phyloP scores from a whole-genome alignment of 2,113 vertebrate species.

The Benitochromis conjunctus region DNA sequence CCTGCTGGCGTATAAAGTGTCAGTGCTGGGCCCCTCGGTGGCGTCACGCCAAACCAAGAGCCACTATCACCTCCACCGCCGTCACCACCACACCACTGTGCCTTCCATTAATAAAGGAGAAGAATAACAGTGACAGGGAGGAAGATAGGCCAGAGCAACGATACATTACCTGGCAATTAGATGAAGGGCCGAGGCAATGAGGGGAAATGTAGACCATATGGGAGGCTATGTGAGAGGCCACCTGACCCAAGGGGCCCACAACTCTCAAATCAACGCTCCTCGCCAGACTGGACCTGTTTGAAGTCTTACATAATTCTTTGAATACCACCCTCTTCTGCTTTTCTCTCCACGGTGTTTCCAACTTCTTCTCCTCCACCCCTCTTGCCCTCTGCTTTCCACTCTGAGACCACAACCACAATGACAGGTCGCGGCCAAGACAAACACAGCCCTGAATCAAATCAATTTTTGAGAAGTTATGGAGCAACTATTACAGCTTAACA shows the following conservation, averaged over 20 bases:
- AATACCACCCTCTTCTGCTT: conserved; percentile 34
- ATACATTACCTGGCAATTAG: conserved; percentile 78
- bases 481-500: conserved; percentile 56
- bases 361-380: neutral
- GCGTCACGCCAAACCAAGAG: conserved; percentile 55
- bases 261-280: conserved; percentile 61
- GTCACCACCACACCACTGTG: neutral
- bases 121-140: conserved; percentile 42
- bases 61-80: conserved; percentile 35
- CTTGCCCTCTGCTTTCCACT: conserved; percentile 41
- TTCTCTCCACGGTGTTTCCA: conserved; percentile 11
- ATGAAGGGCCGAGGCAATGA: conserved; percentile 31
- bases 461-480: conserved; percentile 54
- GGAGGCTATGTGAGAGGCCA: conserved; percentile 62
- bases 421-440: conserved; percentile 60
- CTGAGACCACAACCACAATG: conserved; percentile 57
- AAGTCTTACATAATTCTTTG: conserved; percentile 69
- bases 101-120: conserved; percentile 61
- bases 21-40: conserved; percentile 64
- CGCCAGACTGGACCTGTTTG: conserved; percentile 55
- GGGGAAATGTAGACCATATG: conserved; percentile 72
- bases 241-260: conserved; percentile 69
- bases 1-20: conserved; percentile 76
- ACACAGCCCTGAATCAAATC: conserved; percentile 64
- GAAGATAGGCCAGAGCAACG: conserved; percentile 30